Evolutionary conservation across 2,797 vertebrate species (phyloP).

Genomic region (Pterois miles): DNA sequence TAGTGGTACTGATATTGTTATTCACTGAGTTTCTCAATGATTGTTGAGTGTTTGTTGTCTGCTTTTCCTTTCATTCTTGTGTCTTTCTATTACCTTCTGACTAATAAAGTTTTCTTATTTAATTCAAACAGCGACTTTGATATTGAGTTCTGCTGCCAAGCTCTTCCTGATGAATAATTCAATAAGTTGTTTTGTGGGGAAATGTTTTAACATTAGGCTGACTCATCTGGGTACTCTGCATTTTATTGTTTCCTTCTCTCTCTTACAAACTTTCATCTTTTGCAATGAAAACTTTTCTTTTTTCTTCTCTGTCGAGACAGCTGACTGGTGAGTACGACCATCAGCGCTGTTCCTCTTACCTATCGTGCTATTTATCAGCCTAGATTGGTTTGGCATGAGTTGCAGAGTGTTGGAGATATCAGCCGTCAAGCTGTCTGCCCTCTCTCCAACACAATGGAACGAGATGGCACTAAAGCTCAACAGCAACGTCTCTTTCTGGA

Average conservation of each 20-base stretch:
- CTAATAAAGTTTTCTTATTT: not conserved
- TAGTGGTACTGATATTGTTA: not conserved
- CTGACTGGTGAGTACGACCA: not conserved
- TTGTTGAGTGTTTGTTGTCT: not conserved
- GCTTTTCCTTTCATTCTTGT: not conserved
- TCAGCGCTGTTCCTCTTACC: not conserved
- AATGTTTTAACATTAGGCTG: constrained; percentile 3
- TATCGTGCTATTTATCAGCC: not conserved
- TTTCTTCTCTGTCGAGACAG: not conserved
- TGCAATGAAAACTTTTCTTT: not conserved
- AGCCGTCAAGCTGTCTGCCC: not conserved
- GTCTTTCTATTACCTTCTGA: not conserved
- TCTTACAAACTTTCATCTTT: not conserved
- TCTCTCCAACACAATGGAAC: not conserved
- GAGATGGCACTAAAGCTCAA: not conserved
- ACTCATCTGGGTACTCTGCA: not conserved
- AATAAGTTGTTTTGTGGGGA: not conserved
- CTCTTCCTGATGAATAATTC: constrained; percentile 38
- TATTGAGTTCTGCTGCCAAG: not conserved
- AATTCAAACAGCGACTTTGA: not conserved
- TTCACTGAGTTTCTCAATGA: not conserved
- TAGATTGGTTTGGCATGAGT: not conserved
- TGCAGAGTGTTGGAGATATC: not conserved
- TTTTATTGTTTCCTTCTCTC: not conserved
- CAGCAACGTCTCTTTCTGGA: not conserved